Conservation (phyloP, 2,113 vertebrate genomes). For the Psilopogon haemacephalus region DNA sequence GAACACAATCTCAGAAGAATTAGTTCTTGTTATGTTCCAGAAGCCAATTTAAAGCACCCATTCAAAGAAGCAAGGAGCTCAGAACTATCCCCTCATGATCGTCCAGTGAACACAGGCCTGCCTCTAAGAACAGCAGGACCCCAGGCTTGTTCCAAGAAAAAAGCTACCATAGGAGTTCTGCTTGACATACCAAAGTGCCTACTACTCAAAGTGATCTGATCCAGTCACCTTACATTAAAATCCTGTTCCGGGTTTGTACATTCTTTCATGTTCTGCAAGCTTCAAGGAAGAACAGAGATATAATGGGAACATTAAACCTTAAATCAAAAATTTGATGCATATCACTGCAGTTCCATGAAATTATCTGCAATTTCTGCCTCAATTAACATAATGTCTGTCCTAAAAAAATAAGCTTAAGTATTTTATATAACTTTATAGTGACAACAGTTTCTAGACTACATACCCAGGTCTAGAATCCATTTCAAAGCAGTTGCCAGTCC, state of each 20-base stretch:
- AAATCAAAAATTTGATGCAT: neutral
- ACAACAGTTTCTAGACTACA: neutral
- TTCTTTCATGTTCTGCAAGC: neutral
- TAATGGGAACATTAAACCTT: neutral
- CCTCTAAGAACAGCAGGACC: neutral
- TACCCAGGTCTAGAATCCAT: neutral
- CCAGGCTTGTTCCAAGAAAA: neutral
- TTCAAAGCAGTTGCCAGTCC: neutral
- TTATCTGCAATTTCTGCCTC: neutral
- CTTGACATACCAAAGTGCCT: neutral
- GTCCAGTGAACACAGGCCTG: neutral
- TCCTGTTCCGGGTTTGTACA: neutral
- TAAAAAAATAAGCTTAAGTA: neutral
- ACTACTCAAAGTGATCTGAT: neutral
- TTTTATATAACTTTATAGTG: neutral
- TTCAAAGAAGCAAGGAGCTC: neutral
- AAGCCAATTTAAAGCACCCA: neutral
- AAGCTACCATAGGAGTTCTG: neutral
- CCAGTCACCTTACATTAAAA: neutral
- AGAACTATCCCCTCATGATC: neutral
- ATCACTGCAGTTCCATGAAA: neutral
- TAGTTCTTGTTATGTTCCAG: neutral
- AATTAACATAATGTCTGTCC: neutral
- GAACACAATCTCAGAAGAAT: neutral
- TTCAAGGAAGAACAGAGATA: neutral